Percentiles rank a stretch among this genome's conserved stretches.
These are phyloP conservation scores for Pavo muticus DNA, from an alignment of 2,113 vertebrate genomes.

Conservation along the genomic window DNA sequence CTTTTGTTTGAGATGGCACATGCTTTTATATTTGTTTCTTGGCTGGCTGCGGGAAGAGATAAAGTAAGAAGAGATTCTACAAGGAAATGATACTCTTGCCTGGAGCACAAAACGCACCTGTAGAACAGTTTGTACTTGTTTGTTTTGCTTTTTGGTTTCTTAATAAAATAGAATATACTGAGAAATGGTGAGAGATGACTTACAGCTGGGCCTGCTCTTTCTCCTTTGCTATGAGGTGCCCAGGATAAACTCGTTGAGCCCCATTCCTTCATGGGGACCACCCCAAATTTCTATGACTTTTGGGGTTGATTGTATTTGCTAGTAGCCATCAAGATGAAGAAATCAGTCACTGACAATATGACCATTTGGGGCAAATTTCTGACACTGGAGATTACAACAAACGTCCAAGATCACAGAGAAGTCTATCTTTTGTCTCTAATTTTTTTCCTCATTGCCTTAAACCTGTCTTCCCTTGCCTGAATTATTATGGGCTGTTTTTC, in stretches of 20 bases:
- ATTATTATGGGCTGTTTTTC: not conserved
- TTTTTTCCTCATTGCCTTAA: not conserved
- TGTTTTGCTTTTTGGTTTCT: not conserved
- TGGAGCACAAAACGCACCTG: not conserved
- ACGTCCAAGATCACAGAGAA: not conserved
- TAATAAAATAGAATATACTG: not conserved
- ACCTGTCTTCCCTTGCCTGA: not conserved
- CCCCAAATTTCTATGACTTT: not conserved
- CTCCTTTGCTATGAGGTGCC: not conserved
- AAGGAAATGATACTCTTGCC: not conserved
- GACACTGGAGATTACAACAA: not conserved
- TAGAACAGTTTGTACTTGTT: not conserved
- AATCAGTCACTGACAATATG: not conserved
- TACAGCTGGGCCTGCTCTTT: not conserved
- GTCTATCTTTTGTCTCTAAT: not conserved
- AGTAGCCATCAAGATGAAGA: not conserved
- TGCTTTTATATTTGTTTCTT: not conserved
- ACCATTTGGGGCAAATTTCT: not conserved
- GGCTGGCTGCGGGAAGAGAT: not conserved
- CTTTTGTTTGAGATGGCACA: not conserved
- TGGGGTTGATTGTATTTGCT: not conserved
- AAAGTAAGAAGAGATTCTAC: not conserved
- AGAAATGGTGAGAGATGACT: not conserved
- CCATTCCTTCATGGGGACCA: not conserved
- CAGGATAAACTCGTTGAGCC: accelerated